A percentile compares a stretch with the other conserved stretches of the same genome.
These are phyloP conservation scores for Spondyliosoma cantharus DNA, from an alignment of 2,797 vertebrate species.

Conservation along the genomic window DNA sequence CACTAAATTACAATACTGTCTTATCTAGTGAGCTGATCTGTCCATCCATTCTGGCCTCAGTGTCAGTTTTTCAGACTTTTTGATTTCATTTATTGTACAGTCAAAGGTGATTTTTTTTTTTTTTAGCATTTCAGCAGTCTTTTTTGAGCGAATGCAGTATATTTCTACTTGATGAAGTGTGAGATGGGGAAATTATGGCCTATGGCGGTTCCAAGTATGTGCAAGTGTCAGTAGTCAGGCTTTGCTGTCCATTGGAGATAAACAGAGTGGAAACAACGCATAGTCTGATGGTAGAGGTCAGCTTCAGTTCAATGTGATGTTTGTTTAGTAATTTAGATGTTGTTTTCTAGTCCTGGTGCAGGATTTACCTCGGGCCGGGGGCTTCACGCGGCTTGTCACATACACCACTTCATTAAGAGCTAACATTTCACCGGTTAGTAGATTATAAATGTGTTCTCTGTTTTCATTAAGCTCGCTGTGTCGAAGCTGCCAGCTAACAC, in stretches of 20 bases:
- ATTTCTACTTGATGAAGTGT: no score
- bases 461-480: slow-evolving; percentile 17
- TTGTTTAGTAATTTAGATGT: slow-evolving; percentile 18
- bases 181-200: slow-evolving; percentile 8
- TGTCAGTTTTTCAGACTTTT: not conserved
- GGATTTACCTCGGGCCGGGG: slow-evolving; percentile 4
- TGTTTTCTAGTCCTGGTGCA: not conserved
- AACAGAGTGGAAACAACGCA: slow-evolving; percentile 38
- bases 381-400: not conserved
- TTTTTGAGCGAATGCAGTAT: not conserved
- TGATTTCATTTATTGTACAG: not conserved
- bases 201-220: not conserved
- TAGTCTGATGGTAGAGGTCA: slow-evolving; percentile 8
- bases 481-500: not conserved
- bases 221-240: not conserved
- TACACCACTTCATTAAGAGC: not conserved
- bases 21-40: not conserved
- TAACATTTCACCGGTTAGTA: not conserved
- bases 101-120: not conserved
- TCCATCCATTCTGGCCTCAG: not conserved
- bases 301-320: slow-evolving; percentile 1
- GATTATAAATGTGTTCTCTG: slow-evolving; percentile 6
- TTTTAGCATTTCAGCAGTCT: not conserved
- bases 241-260: slow-evolving; percentile 4
- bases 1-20: not conserved